Conservation (phyloP, 2,888 invertebrate genomes). For the Dryococelus australis region DNA sequence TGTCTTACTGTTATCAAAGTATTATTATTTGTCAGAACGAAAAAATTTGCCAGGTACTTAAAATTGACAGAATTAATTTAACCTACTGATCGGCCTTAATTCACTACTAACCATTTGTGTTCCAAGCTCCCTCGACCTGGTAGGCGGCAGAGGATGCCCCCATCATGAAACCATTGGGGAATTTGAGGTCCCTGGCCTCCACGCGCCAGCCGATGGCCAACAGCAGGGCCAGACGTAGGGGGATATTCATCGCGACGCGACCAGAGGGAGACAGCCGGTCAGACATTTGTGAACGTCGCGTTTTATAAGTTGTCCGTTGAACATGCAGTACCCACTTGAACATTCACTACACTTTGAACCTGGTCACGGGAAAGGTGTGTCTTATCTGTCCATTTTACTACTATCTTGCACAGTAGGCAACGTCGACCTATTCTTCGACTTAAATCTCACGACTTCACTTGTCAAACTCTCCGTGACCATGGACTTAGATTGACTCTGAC, state of each 20-base stretch:
- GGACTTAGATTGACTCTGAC: no score
- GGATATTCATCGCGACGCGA: background rate
- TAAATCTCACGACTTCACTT: no score
- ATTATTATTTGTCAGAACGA: no score
- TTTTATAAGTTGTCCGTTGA: background rate
- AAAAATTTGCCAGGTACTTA: no score
- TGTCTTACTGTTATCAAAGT: no score
- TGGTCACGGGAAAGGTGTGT: background rate
- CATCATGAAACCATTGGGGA: background rate
- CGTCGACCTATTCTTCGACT: no score
- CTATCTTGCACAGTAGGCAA: background rate
- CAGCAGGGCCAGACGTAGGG: background rate
- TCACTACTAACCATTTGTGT: background rate
- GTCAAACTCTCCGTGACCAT: no score
- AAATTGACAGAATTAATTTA: no score
- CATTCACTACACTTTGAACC: background rate
- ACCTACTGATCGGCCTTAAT: no score
- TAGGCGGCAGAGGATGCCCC: background rate
- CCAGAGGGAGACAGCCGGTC: background rate
- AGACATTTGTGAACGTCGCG: background rate
- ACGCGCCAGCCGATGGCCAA: background rate
- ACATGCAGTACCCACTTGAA: background rate
- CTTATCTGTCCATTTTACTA: background rate
- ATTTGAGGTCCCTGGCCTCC: background rate
- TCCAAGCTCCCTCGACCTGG: background rate